Percentiles rank a stretch among this genome's conserved stretches.
phyloP scores from a whole-genome alignment of 2,113 vertebrate species.

The Sceloporus undulatus region DNA sequence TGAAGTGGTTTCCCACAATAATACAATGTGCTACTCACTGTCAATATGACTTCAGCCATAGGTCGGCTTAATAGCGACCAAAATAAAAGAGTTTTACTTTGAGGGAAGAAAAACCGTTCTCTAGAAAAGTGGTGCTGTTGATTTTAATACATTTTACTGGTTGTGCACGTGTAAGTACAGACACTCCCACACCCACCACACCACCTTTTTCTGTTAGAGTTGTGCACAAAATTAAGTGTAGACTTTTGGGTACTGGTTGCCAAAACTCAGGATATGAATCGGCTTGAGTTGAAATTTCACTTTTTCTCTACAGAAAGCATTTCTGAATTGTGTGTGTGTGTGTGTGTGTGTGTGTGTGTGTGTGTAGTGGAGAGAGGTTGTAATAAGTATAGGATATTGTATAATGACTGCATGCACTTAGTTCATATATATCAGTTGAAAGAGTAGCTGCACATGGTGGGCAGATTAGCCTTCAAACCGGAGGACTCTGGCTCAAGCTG shows the following conservation, averaged over 20 bases:
- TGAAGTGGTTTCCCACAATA: slow-evolving; percentile 78
- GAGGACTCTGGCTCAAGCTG: not conserved
- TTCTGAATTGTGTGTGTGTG: not conserved
- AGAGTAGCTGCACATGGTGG: not conserved
- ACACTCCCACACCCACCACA: not conserved
- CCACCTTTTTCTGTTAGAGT: slow-evolving; percentile 11
- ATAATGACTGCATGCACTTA: not conserved
- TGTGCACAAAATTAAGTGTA: slow-evolving; percentile 32
- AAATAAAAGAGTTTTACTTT: slow-evolving; percentile 21
- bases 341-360: no score
- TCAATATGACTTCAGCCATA: slow-evolving; percentile 64
- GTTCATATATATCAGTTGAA: not conserved
- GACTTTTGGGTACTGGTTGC: not conserved
- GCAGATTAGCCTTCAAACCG: not conserved
- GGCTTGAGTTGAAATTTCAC: not conserved
- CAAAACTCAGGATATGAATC: no score
- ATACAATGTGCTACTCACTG: slow-evolving; percentile 76
- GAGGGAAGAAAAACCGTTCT: slow-evolving; percentile 65
- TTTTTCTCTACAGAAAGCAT: not conserved
- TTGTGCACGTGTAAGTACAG: not conserved
- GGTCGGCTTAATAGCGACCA: slow-evolving; percentile 68
- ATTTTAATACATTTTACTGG: not conserved
- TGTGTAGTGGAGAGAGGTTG: not conserved
- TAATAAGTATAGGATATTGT: not conserved
- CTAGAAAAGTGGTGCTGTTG: slow-evolving; percentile 39